phyloP scores from a whole-genome alignment of 2,113 vertebrate species.

The Setophaga coronata region DNA sequence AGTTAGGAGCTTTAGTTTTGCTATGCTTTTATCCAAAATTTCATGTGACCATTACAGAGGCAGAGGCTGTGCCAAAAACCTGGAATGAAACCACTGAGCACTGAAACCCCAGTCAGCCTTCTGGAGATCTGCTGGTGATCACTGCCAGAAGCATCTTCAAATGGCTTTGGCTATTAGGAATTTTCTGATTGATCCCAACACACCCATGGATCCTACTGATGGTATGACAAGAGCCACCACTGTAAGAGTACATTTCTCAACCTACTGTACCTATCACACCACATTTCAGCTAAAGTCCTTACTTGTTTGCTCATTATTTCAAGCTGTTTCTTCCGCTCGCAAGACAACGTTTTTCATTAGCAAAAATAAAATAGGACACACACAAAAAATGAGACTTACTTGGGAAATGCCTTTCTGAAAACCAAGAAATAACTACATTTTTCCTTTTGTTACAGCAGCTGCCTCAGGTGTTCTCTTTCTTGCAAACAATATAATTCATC shows the following conservation, averaged over 20 bases:
- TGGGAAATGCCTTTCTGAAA: neutral
- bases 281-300: neutral
- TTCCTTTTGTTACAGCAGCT: conserved; percentile 42
- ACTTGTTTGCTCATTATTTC: neutral
- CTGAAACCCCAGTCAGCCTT: neutral
- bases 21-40: neutral
- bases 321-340: neutral
- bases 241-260: neutral
- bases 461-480: conserved; percentile 50
- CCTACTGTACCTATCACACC: neutral
- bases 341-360: neutral
- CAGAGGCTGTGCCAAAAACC: neutral
- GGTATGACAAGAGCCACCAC: neutral
- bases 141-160: rapidly evolving
- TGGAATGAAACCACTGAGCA: neutral
- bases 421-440: neutral
- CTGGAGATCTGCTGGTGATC: neutral
- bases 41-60: neutral
- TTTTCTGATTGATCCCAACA: neutral
- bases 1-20: neutral
- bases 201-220: neutral
- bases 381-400: neutral
- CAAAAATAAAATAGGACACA: neutral
- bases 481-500: conserved; percentile 10
- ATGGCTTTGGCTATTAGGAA: neutral